phyloP scores from a whole-genome alignment of 2,797 vertebrate species.

The Erithacus rubecula region DNA sequence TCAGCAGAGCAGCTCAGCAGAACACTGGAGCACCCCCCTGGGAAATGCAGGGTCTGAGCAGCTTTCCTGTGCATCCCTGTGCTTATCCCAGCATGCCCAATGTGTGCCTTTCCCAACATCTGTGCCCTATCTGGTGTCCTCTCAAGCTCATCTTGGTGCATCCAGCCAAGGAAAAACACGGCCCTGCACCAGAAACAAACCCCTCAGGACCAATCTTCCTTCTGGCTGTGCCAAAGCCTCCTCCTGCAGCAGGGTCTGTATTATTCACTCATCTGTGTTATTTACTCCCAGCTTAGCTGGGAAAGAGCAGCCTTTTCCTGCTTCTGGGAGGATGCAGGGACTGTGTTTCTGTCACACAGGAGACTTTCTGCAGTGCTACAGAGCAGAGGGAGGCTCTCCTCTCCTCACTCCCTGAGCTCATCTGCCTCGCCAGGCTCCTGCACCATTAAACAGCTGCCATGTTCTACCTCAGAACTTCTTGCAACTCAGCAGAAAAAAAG shows the following conservation, averaged over 20 bases:
- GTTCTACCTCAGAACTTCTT: conserved; percentile 28
- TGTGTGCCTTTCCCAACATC: rapidly evolving
- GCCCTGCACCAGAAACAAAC: background rate
- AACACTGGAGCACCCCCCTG: rapidly evolving
- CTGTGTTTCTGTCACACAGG: rapidly evolving
- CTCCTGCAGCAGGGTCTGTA: background rate
- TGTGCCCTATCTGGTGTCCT: background rate
- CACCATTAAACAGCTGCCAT: background rate
- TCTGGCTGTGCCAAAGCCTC: background rate
- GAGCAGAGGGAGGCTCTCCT: background rate
- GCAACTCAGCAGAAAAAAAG: background rate
- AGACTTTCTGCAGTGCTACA: background rate
- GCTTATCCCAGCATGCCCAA: background rate
- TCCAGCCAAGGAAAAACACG: background rate
- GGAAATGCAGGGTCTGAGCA: background rate
- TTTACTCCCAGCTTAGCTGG: background rate
- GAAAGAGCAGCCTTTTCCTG: background rate
- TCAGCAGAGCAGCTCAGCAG: rapidly evolving
- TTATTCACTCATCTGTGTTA: background rate
- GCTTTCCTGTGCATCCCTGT: background rate
- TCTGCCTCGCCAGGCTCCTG: background rate
- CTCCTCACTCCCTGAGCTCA: background rate
- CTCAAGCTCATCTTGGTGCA: background rate
- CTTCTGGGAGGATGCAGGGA: background rate
- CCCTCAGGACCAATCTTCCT: background rate